Conservation (phyloP, 1,140 invertebrate genomes). For the Thaumatotibia leucotreta region DNA sequence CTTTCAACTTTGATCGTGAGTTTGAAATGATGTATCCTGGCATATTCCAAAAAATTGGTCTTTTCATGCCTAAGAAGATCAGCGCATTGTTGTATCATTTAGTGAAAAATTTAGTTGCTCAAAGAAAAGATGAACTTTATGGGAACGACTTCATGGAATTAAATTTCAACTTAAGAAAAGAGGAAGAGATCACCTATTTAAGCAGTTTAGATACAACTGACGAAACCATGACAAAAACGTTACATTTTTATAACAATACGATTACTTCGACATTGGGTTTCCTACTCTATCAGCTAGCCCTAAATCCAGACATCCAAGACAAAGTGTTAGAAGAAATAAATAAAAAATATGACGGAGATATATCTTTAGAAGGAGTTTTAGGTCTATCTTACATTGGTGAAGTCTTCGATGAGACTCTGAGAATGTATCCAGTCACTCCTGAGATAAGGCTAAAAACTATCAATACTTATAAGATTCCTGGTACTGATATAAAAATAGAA, state of each 20-base stretch:
- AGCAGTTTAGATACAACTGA: background rate
- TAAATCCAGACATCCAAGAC: background rate
- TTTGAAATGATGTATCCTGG: conserved; percentile 14
- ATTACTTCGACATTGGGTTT: background rate
- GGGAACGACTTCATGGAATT: background rate
- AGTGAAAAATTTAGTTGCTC: background rate
- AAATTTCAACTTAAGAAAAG: background rate
- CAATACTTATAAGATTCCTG: background rate
- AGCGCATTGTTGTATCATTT: background rate
- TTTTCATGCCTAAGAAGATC: background rate
- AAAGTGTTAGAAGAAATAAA: background rate
- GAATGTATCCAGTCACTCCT: background rate
- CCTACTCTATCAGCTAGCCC: background rate
- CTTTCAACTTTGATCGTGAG: background rate
- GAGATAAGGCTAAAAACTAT: background rate
- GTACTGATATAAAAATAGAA: background rate
- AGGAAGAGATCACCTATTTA: too few relatives aligned
- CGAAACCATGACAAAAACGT: background rate
- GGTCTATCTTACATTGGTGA: background rate
- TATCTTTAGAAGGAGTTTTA: background rate
- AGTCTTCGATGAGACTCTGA: background rate
- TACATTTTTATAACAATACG: background rate
- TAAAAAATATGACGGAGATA: background rate
- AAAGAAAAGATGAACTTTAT: background rate
- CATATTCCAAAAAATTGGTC: background rate